These are phyloP conservation scores for Galeopterus variegatus DNA, from an alignment of 2,113 vertebrate genomes.

Conservation along the genomic window DNA sequence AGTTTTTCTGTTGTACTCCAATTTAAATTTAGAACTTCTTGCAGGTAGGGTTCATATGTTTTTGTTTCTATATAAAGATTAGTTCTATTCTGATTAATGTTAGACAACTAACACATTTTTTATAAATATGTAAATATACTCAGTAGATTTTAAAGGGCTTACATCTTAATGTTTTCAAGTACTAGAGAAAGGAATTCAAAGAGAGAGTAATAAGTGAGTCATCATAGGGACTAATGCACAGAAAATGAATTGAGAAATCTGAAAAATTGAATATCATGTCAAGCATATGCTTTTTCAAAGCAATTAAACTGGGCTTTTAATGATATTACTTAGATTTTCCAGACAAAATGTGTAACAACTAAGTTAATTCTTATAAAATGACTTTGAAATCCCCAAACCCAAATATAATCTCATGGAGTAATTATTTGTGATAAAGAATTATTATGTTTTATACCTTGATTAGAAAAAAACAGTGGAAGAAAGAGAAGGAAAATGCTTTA, in stretches of 20 bases:
- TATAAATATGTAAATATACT: not conserved
- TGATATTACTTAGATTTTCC: constrained; percentile 40
- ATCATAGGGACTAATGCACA: not conserved
- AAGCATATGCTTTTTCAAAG: constrained; percentile 22
- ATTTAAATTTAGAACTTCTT: not conserved
- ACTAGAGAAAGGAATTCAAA: not conserved
- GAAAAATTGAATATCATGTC: not conserved
- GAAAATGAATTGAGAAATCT: not conserved
- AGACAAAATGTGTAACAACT: constrained; percentile 35
- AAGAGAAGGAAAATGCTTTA: not conserved
- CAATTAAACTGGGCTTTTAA: constrained; percentile 44
- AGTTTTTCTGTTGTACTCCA: not conserved
- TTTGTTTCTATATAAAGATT: not conserved
- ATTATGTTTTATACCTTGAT: not conserved
- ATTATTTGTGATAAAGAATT: constrained; percentile 24
- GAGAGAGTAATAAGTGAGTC: not conserved
- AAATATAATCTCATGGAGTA: constrained; percentile 41
- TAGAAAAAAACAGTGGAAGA: not conserved
- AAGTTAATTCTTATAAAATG: constrained; percentile 68
- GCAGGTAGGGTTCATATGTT: not conserved
- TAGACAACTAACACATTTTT: not conserved
- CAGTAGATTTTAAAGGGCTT: not conserved
- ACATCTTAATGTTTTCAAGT: not conserved
- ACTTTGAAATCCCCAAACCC: constrained; percentile 56
- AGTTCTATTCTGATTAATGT: not conserved